Evolutionary conservation across 2,797 vertebrate genomes (phyloP).

Genomic region (Lophius americanus): DNA sequence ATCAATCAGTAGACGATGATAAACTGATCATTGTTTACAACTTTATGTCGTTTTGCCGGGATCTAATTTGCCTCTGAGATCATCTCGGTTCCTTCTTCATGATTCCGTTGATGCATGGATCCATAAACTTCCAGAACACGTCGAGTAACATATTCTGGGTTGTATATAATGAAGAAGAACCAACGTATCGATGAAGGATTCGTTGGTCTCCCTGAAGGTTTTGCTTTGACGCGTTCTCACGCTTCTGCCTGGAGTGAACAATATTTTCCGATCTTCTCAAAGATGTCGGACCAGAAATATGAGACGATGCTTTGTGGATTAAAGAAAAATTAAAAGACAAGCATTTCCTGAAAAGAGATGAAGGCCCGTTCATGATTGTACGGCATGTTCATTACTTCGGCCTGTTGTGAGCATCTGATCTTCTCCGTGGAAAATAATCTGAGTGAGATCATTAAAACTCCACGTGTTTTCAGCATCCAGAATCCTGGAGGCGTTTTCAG

Average conservation of each 20-base stretch:
- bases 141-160: slow-evolving; percentile 29
- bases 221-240: not conserved
- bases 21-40: slow-evolving; percentile 70
- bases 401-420: slow-evolving; percentile 9
- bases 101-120: slow-evolving; percentile 50
- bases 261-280: slow-evolving; percentile 9
- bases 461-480: slow-evolving; percentile 13
- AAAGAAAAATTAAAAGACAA: slow-evolving; percentile 15
- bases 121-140: slow-evolving; percentile 38
- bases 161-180: slow-evolving; percentile 14
- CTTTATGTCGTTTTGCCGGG: slow-evolving; percentile 75
- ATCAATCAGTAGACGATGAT: slow-evolving; percentile 7
- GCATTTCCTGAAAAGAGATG: slow-evolving; percentile 15
- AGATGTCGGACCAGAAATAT: slow-evolving; percentile 7
- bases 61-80: slow-evolving; percentile 18
- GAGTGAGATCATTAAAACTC: slow-evolving; percentile 24
- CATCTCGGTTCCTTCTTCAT: slow-evolving; percentile 17
- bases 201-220: slow-evolving; percentile 5
- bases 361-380: slow-evolving; percentile 12
- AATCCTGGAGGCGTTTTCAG: not conserved
- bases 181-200: not conserved
- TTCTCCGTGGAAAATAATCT: slow-evolving; percentile 11
- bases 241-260: slow-evolving; percentile 5
- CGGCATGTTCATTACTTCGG: slow-evolving; percentile 12
- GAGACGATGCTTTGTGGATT: slow-evolving; percentile 12